phyloP scores from a whole-genome alignment of 1,140 invertebrate genomes.

The Leptopilina clavipes region DNA sequence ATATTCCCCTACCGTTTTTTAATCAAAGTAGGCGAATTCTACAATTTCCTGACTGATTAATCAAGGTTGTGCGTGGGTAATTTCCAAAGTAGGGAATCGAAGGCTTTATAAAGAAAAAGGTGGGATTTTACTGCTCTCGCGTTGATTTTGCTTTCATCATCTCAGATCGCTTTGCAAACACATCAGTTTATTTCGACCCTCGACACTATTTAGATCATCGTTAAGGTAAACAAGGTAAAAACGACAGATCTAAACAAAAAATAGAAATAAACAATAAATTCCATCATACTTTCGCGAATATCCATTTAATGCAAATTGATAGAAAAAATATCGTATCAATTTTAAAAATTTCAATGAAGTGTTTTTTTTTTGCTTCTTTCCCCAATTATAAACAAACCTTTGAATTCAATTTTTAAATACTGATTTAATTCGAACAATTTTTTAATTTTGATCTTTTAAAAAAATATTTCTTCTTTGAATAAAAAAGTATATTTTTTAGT shows the following conservation, averaged over 20 bases:
- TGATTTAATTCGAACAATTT: too few relatives aligned
- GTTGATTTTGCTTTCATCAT: slow-evolving; percentile 25
- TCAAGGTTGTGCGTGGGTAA: slow-evolving; percentile 25
- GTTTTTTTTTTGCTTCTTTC: too few relatives aligned
- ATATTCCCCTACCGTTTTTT: background rate
- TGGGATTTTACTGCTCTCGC: slow-evolving; percentile 26
- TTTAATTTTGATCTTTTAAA: too few relatives aligned
- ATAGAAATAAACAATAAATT: too few relatives aligned
- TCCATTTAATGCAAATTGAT: too few relatives aligned
- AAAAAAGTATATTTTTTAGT: too few relatives aligned
- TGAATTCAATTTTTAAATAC: too few relatives aligned
- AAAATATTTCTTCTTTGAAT: too few relatives aligned
- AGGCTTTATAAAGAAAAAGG: slow-evolving; percentile 14
- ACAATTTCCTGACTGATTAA: slow-evolving; percentile 17
- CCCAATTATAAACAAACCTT: too few relatives aligned
- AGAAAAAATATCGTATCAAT: too few relatives aligned
- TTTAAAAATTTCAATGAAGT: too few relatives aligned
- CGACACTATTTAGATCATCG: background rate
- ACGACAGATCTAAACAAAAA: background rate
- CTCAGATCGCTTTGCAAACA: slow-evolving; percentile 17
- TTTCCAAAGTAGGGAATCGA: slow-evolving; percentile 30
- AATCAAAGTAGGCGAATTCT: slow-evolving; percentile 23
- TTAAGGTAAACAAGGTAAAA: slow-evolving; percentile 6
- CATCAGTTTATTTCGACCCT: slow-evolving; percentile 21
- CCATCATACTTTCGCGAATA: too few relatives aligned